Conservation (phyloP, 2,888 invertebrate species). For the Oxytorus armatus region DNA sequence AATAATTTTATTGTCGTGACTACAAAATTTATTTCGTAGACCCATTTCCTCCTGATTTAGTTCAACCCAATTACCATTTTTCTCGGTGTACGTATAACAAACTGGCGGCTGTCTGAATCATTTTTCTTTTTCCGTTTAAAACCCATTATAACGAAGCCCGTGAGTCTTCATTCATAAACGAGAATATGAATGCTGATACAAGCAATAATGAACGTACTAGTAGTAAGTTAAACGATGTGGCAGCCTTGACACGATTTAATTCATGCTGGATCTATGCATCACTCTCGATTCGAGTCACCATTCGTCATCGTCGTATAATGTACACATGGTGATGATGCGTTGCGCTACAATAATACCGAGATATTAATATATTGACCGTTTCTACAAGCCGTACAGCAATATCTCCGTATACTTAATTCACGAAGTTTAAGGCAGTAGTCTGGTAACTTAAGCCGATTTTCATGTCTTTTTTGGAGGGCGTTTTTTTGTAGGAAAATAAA, state of each 20-base stretch:
- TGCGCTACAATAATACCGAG: slow-evolving; percentile 2
- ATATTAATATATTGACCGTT: not conserved
- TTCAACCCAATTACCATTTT: no score
- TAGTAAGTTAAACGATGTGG: slow-evolving; percentile 26
- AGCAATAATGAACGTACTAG: slow-evolving; percentile 3
- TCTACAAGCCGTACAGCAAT: no score
- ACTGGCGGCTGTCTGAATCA: not conserved
- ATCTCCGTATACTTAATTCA: no score
- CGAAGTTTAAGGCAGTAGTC: no score
- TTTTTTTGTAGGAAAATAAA: no score
- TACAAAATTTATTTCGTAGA: no score
- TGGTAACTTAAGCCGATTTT: no score
- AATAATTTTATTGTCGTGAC: no score
- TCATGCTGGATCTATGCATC: slow-evolving; percentile 47
- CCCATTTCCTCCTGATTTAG: no score
- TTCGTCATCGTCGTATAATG: slow-evolving; percentile 24
- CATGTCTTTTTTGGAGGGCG: no score
- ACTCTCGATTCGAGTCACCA: slow-evolving; percentile 31
- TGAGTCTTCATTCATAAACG: slow-evolving; percentile 26
- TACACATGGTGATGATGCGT: slow-evolving; percentile 1
- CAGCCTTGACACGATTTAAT: slow-evolving; percentile 51
- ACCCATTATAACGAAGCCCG: not conserved
- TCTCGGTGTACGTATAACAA: no score
- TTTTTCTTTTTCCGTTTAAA: not conserved
- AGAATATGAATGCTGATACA: slow-evolving; percentile 19